These are phyloP conservation scores for Notodonta ziczac DNA, from an alignment of 2,888 invertebrate species.

Conservation along the genomic window DNA sequence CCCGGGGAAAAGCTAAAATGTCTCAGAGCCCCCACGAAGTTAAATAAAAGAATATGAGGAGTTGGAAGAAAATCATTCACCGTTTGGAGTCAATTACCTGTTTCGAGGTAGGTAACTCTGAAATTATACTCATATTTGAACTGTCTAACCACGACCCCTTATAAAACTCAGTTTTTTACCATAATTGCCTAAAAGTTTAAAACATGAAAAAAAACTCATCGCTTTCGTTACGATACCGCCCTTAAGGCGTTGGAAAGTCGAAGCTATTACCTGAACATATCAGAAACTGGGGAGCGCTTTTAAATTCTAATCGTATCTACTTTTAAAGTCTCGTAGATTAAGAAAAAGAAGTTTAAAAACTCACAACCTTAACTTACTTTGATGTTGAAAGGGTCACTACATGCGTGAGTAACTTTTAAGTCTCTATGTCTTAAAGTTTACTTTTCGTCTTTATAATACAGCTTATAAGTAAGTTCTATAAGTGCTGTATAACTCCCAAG, in stretches of 20 bases:
- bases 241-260: conserved; percentile 34
- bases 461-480: not conserved
- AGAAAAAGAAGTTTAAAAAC: conserved; percentile 23
- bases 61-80: too few species aligned
- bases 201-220: too few species aligned
- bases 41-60: too few species aligned
- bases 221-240: conserved; percentile 4
- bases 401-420: not conserved
- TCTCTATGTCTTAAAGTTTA: not conserved
- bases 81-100: too few species aligned
- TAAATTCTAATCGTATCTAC: conserved; percentile 43
- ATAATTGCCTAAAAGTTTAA: too few species aligned
- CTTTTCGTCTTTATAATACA: not conserved
- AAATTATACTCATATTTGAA: too few species aligned
- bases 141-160: too few species aligned
- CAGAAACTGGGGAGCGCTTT: conserved; percentile 41
- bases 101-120: too few species aligned
- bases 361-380: not conserved
- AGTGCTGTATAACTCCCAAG: not conserved
- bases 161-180: too few species aligned
- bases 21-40: too few species aligned
- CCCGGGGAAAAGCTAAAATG: too few species aligned
- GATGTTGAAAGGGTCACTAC: not conserved
- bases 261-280: conserved; percentile 46
- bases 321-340: conserved; percentile 35